These are phyloP conservation scores for Buathra laborator DNA, from an alignment of 2,888 invertebrate genomes.

Conservation along the genomic window DNA sequence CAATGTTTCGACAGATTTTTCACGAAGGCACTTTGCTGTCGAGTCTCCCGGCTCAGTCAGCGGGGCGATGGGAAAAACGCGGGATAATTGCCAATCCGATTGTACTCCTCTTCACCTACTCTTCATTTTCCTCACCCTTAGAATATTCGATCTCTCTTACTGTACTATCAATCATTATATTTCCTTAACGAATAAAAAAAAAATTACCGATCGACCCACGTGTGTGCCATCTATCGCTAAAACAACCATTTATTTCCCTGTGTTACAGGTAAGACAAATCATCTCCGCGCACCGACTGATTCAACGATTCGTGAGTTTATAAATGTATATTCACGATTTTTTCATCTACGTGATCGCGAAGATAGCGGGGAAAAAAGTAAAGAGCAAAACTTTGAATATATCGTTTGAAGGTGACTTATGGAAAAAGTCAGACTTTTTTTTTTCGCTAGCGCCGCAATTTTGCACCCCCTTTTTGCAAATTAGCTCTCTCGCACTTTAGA, in stretches of 20 bases:
- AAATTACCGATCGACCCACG: not conserved
- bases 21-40: slow-evolving; percentile 44
- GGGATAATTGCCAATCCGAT: slow-evolving; percentile 62
- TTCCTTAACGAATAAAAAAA: slow-evolving; percentile 16
- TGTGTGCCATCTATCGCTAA: slow-evolving; percentile 18
- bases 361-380: not conserved
- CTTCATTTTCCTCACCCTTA: not conserved
- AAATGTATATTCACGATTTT: slow-evolving; percentile 1
- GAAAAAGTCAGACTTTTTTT: slow-evolving; percentile 13
- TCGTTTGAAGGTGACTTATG: slow-evolving; percentile 22
- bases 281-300: slow-evolving; percentile 13
- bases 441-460: slow-evolving; percentile 9
- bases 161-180: slow-evolving; percentile 43
- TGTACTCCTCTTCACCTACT: slow-evolving; percentile 27
- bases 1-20: slow-evolving; percentile 71
- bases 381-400: slow-evolving; percentile 19
- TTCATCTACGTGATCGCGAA: not conserved
- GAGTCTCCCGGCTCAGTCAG: slow-evolving; percentile 32
- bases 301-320: slow-evolving; percentile 49
- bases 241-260: slow-evolving; percentile 66
- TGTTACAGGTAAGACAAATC: slow-evolving; percentile 78
- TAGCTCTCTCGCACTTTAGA: slow-evolving; percentile 9
- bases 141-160: slow-evolving; percentile 15
- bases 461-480: slow-evolving; percentile 20
- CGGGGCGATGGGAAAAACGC: slow-evolving; percentile 47